Evolutionary conservation across 2,797 vertebrate species (phyloP).

Genomic region (Coregonus ussuriensis): DNA sequence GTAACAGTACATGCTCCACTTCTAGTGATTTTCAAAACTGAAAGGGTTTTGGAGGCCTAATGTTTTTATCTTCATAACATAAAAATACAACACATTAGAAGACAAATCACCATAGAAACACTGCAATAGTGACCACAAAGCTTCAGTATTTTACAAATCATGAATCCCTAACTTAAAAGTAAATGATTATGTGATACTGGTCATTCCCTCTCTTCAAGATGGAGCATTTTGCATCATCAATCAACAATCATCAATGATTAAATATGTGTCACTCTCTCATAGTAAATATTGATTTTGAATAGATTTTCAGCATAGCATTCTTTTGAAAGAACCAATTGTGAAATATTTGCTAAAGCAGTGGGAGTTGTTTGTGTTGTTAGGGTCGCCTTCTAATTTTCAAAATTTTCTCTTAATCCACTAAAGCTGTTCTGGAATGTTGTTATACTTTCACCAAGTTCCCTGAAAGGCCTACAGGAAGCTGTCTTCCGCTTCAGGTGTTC

Average conservation of each 20-base stretch:
- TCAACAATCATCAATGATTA: not conserved
- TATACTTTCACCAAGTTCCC: constrained; percentile 20
- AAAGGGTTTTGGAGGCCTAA: too few relatives aligned
- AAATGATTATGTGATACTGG: too few relatives aligned
- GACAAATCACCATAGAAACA: not conserved
- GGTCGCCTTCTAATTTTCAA: constrained; percentile 48
- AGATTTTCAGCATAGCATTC: not conserved
- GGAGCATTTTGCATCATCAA: not conserved
- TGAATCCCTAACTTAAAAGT: not conserved
- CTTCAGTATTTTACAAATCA: not conserved
- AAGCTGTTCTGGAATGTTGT: constrained; percentile 30
- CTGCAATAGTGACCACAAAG: not conserved
- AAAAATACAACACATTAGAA: not conserved
- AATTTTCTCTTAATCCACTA: constrained; percentile 41
- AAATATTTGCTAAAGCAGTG: not conserved
- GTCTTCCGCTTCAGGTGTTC: constrained; percentile 82
- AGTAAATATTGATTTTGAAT: not conserved
- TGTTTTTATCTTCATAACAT: not conserved
- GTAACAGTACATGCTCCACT: not conserved
- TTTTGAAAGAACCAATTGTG: too few relatives aligned
- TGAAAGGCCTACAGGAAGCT: constrained; percentile 85
- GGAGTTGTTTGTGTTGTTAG: not conserved
- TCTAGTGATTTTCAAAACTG: too few relatives aligned
- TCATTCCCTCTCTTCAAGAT: too few relatives aligned
- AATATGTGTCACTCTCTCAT: not conserved